Percentiles rank a stretch among this genome's conserved stretches.
Conservation (phyloP, 2,888 invertebrate species). For the Leucoma salicis region DNA sequence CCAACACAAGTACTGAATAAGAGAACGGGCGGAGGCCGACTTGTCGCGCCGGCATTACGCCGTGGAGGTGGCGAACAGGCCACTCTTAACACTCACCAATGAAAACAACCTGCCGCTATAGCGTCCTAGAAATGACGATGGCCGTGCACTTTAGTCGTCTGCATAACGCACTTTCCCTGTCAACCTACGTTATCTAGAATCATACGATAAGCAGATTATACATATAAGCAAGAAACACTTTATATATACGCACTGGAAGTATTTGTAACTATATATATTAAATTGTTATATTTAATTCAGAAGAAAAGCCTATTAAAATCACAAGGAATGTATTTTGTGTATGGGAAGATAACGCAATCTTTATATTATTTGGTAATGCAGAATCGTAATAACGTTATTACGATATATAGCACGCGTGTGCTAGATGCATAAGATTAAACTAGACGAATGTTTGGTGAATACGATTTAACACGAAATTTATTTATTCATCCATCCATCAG, state of each 20-base stretch:
- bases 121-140: conserved; percentile 63
- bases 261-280: no score
- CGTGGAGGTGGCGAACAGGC: conserved; percentile 22
- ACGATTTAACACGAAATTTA: neutral
- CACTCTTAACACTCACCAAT: conserved; percentile 38
- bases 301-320: no score
- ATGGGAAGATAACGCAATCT: no score
- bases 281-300: no score
- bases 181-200: no score
- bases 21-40: conserved; percentile 30
- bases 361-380: conserved; percentile 8
- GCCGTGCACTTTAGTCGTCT: conserved; percentile 29
- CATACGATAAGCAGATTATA: no score
- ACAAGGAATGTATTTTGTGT: no score
- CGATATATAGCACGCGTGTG: neutral
- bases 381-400: conserved; percentile 1
- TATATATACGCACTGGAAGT: no score
- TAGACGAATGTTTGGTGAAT: neutral
- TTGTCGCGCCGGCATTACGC: conserved; percentile 27
- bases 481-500: no score
- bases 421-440: neutral
- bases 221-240: no score
- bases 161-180: conserved; percentile 66
- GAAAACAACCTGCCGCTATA: conserved; percentile 39
- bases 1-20: conserved; percentile 40